These are phyloP conservation scores for Sphyrna mokarran DNA, from an alignment of 2,113 vertebrate species.

Conservation along the genomic window DNA sequence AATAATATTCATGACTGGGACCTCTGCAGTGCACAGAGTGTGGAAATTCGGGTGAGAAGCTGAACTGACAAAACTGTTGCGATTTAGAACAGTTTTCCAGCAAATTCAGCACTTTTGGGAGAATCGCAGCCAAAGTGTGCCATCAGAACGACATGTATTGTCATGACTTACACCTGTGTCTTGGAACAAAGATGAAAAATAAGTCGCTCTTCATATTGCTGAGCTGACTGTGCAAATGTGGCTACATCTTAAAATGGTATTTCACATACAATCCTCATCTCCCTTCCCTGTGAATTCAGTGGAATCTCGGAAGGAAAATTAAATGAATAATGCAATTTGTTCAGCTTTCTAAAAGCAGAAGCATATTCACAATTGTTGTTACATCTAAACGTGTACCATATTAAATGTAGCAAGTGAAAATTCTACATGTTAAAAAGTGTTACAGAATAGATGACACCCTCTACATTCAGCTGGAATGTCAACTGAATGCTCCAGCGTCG, in stretches of 20 bases:
- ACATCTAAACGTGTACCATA: not conserved
- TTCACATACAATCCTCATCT: not conserved
- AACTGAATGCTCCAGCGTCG: no score
- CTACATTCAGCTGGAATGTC: not conserved
- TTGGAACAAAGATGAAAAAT: not conserved
- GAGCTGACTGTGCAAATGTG: not conserved
- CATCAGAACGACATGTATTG: not conserved
- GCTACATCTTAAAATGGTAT: not conserved
- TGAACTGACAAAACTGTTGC: no score
- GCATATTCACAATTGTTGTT: not conserved
- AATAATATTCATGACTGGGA: no score
- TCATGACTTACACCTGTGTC: not conserved
- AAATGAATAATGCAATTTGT: not conserved
- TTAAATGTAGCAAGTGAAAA: not conserved
- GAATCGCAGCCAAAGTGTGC: not conserved
- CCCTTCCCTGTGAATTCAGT: not conserved
- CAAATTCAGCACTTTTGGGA: no score
- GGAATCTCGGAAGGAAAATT: not conserved
- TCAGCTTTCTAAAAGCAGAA: not conserved
- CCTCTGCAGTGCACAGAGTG: no score
- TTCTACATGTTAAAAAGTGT: not conserved
- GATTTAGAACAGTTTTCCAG: no score
- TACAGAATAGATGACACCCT: not conserved
- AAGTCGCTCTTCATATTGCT: not conserved
- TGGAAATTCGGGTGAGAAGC: no score